A percentile compares a stretch with the other conserved stretches of the same genome.
Conservation (phyloP, 2,888 invertebrate genomes). For the Noctua janthina region DNA sequence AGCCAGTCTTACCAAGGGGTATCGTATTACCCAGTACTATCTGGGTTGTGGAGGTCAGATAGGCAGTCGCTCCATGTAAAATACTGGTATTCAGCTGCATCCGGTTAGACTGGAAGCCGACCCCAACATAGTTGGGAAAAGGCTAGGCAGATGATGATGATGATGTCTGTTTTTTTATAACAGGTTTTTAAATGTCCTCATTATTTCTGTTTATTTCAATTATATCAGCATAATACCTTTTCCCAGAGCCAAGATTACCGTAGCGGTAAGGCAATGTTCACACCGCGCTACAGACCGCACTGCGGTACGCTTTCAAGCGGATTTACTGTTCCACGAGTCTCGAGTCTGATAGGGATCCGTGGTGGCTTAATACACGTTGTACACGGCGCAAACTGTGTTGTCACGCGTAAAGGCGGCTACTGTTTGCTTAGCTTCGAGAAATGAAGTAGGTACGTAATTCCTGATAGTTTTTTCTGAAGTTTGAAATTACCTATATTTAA, state of each 20-base stretch:
- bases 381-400: constrained; percentile 21
- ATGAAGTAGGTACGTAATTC: neutral
- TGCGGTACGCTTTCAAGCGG: constrained; percentile 25
- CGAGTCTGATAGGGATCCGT: constrained; percentile 27
- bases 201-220: neutral
- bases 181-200: neutral
- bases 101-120: too few relatives aligned
- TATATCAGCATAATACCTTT: neutral
- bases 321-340: constrained; percentile 37
- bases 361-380: constrained; percentile 22
- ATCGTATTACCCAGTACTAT: too few relatives aligned
- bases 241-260: constrained; percentile 5
- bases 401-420: constrained; percentile 2
- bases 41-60: too few relatives aligned
- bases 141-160: too few relatives aligned
- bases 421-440: constrained; percentile 3
- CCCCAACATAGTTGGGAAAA: too few relatives aligned
- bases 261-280: constrained; percentile 13
- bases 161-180: neutral
- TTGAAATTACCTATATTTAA: neutral
- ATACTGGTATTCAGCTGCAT: too few relatives aligned
- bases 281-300: constrained; percentile 17
- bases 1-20: too few relatives aligned
- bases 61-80: too few relatives aligned
- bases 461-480: neutral